These are phyloP conservation scores for Cetonia aurata DNA, from an alignment of 2,888 invertebrate species.

Conservation along the genomic window DNA sequence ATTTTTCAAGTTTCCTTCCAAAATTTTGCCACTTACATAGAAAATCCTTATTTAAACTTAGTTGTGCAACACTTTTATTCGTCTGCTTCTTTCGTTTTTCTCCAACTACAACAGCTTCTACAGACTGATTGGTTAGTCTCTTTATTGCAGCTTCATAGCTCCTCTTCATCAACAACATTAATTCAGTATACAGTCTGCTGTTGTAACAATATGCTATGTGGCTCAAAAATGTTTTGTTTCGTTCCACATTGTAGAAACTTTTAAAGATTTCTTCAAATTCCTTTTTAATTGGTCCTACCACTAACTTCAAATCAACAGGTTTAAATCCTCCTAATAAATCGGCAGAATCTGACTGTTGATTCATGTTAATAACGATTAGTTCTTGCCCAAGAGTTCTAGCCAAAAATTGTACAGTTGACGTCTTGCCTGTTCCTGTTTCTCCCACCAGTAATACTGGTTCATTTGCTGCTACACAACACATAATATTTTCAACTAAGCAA, in stretches of 20 bases:
- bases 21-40: slow-evolving; percentile 73
- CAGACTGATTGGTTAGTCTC: slow-evolving; percentile 62
- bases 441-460: slow-evolving; percentile 97
- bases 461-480: slow-evolving; percentile 82
- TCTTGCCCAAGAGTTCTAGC: slow-evolving; percentile 87
- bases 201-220: slow-evolving; percentile 84
- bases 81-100: slow-evolving; percentile 56
- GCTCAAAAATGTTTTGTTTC: slow-evolving; percentile 86
- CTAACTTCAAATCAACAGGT: slow-evolving; percentile 90
- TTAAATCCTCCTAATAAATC: slow-evolving; percentile 98
- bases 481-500: slow-evolving; percentile 88
- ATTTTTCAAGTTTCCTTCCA: slow-evolving; percentile 76
- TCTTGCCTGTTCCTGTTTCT: slow-evolving; percentile 99
- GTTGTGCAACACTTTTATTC: slow-evolving; percentile 3
- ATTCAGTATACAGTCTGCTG: slow-evolving; percentile 77
- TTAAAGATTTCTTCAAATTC: slow-evolving; percentile 88
- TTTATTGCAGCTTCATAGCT: slow-evolving; percentile 77
- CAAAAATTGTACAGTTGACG: slow-evolving; percentile 92
- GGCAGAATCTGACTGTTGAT: slow-evolving; percentile 97
- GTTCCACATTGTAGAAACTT: slow-evolving; percentile 79
- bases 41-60: slow-evolving; percentile 12
- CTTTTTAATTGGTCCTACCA: slow-evolving; percentile 83
- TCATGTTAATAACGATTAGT: slow-evolving; percentile 96
- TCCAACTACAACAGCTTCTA: slow-evolving; percentile 35
- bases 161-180: slow-evolving; percentile 83